phyloP scores from a whole-genome alignment of 2,113 vertebrate genomes.

The Chaenocephalus aceratus region DNA sequence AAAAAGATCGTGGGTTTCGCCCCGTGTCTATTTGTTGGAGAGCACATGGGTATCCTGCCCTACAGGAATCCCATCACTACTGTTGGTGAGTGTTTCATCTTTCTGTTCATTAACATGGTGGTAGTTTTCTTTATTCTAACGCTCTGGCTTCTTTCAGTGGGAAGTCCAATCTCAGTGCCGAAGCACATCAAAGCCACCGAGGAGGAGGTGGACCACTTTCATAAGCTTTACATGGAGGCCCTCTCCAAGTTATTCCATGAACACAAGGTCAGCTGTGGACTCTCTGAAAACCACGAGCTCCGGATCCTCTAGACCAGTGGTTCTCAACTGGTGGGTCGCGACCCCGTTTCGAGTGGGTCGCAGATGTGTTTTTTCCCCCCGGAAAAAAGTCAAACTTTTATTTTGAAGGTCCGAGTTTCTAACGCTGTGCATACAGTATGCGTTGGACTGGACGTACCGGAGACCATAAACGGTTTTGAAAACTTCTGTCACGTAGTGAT shows the following conservation, averaged over 20 bases:
- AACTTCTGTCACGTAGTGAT: no score
- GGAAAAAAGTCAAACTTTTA: no score
- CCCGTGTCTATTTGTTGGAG: slow-evolving; percentile 86
- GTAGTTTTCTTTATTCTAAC: slow-evolving; percentile 4
- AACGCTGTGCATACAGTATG: no score
- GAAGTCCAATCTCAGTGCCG: slow-evolving; percentile 84
- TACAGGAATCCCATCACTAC: slow-evolving; percentile 83
- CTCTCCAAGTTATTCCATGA: slow-evolving; percentile 84
- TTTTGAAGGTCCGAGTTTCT: no score
- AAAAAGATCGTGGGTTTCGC: slow-evolving; percentile 83
- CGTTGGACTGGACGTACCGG: no score
- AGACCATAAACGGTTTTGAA: no score
- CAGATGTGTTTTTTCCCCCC: no score
- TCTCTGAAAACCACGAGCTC: slow-evolving; percentile 79
- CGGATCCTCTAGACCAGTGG: slow-evolving; percentile 72
- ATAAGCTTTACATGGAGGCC: slow-evolving; percentile 82
- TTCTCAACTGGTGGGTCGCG: no score
- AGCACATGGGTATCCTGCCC: slow-evolving; percentile 78
- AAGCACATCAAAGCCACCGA: slow-evolving; percentile 61
- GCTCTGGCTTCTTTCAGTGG: slow-evolving; percentile 77
- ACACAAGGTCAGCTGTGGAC: slow-evolving; percentile 85
- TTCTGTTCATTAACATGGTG: neutral
- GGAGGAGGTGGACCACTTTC: slow-evolving; percentile 85
- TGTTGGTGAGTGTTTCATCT: slow-evolving; percentile 82
- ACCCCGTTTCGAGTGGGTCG: no score